Percentiles rank a stretch among this genome's conserved stretches.
Conservation (phyloP, 2,113 vertebrate species). For the Sinocyclocheilus anophthalmus region DNA sequence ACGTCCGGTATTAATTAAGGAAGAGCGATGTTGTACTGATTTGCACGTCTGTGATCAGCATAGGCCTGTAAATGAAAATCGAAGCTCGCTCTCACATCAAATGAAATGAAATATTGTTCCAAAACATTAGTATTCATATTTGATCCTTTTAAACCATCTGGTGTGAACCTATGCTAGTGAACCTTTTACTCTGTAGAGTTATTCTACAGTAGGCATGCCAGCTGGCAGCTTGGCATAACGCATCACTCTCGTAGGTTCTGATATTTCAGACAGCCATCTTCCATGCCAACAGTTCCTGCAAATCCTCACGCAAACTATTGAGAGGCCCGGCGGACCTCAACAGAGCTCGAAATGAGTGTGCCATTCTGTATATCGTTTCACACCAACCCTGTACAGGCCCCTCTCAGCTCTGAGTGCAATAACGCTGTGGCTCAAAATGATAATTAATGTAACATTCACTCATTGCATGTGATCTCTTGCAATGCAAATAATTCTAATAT, state of each 20-base stretch:
- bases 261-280: slow-evolving; percentile 67
- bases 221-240: slow-evolving; percentile 69
- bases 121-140: slow-evolving; percentile 6
- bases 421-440: neutral
- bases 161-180: slow-evolving; percentile 1
- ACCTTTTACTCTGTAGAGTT: slow-evolving; percentile 52
- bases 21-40: neutral
- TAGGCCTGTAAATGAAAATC: neutral
- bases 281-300: slow-evolving; percentile 49
- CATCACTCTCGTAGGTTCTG: slow-evolving; percentile 62
- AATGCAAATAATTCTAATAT: neutral
- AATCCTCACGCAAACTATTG: slow-evolving; percentile 42
- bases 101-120: slow-evolving; percentile 2
- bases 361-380: slow-evolving; percentile 65
- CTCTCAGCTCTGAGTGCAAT: neutral
- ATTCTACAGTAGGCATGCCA: slow-evolving; percentile 48
- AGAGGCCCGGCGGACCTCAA: slow-evolving; percentile 46
- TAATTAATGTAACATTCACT: neutral
- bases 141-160: slow-evolving; percentile 21
- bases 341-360: slow-evolving; percentile 64
- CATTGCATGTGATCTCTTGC: neutral
- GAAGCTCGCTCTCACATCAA: neutral
- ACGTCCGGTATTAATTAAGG: neutral
- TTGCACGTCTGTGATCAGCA: neutral
- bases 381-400: slow-evolving; percentile 29